Base-by-base conservation (phyloP, 2,113 vertebrate species). In the Pycnonotus jocosus region DNA sequence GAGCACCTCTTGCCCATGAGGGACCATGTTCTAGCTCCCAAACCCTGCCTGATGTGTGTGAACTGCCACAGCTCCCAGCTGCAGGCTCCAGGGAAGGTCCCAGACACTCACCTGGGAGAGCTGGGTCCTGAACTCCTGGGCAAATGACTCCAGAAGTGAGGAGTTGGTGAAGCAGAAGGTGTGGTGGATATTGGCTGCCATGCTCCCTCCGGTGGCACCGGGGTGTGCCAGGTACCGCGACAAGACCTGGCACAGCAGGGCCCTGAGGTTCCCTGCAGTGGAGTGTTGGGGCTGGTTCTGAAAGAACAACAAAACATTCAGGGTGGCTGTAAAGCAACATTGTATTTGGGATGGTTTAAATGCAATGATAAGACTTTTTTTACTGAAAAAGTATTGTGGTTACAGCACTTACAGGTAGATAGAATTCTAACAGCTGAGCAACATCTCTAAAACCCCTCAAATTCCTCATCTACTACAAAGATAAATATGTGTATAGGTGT, bases 101-200 rank as follows among this genome's bases (percentile, higher is more conserved):
- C 54, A 40, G 50, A 38, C 25, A 96, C 97, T 79, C 45, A 98
- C 98, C 97, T 97, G 96, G 78, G 93, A 94, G 28, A 98, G 51
- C 16, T 97, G 97, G 27, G 54, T 96, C 83, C 89, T 97, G 86
- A 98, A 38, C 95, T 98, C 97, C 76, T 88, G 95, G 45, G 97
- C 89, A 85, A 97, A 93, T 0, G 97, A 92, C 28, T 98, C 95
- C 62, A 98, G 82, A 79, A 98, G 93, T 0, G 98, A 98, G 2
- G 86, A 93, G 61, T 96, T 51, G 2, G 97, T 97, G 86, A 96
- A 83, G 81, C 98, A 98, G 96, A 98, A 98, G 11, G 82, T 95
- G 54, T 88, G 95, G 60, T 98, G 97, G 92, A 98, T 82, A 4
- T 97, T 98, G 93, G 93, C 96, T 61, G 97, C 97, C 96, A 98